Conservation (phyloP, 2,113 vertebrate species). For the Burhinus bistriatus region DNA sequence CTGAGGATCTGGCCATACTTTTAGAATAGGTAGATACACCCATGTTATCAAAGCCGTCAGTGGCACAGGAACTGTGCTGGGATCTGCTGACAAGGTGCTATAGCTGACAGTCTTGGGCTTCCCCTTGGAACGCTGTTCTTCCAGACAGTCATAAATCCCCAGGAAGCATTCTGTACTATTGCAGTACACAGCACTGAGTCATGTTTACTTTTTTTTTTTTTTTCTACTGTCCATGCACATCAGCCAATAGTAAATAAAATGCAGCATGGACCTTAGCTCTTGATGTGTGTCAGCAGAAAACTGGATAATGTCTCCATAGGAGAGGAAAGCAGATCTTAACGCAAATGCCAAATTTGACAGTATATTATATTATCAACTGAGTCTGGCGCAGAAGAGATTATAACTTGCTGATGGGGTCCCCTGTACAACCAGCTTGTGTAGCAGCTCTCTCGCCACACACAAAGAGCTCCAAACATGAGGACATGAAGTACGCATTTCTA, state of each 20-base stretch:
- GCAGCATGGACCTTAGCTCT: background rate
- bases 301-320: background rate
- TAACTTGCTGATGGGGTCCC: background rate
- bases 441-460: background rate
- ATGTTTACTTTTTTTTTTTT: background rate
- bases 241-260: background rate
- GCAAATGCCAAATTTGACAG: background rate
- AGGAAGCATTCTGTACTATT: background rate
- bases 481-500: background rate
- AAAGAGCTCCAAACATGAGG: background rate
- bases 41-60: background rate
- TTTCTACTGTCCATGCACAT: background rate
- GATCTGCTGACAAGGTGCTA: background rate
- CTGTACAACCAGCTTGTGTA: background rate
- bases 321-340: background rate
- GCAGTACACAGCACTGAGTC: background rate
- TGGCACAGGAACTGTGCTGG: background rate
- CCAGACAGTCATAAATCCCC: background rate
- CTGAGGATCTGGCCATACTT: background rate
- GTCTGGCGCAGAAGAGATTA: background rate
- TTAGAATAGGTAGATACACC: background rate
- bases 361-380: background rate
- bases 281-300: background rate
- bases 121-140: background rate
- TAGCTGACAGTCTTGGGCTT: background rate